Evolutionary conservation across 2,888 invertebrate genomes (phyloP), one percentile per base, ranked within the genome.

Genomic region (Drosophila acutilabella): DNA sequence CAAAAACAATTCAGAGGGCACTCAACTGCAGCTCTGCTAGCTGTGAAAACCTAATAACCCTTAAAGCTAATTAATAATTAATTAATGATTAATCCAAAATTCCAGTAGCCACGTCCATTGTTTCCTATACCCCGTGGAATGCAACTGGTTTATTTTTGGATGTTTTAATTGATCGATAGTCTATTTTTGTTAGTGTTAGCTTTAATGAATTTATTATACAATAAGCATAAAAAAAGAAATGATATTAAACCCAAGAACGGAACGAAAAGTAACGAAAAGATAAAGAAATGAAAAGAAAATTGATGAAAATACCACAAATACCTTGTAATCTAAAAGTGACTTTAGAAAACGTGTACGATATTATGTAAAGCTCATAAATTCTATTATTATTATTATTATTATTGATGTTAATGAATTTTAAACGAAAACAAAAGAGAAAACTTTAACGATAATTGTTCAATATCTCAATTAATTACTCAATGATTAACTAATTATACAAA

Each of bases 141-240:
- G 60, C 38, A 38, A 48, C 48, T 77, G 58, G 58, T 51, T 53
- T 67, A 52, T 52, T 36, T 36, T 13, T 36, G 11, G 16, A 59
- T 44, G 41, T 13, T 64, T 58, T 52, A 42, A 57, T 70, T 78
- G 64, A 73, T 64, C 33, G 65, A 64, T 60, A 64, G 67, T 64
- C 56, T 65, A 65, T 57, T 65, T 75, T 56, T 61, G 75, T 84
- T 88, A 88, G 80, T 86, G 58, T 65, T 86, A 88, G 68, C 52
- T 76, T 77, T 88, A 83, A 80, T 72, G 85, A 86, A 86, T 86
- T 86, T 86, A 86, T 65, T 86, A 86, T 79, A 71, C 58, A 33
- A 54, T 80, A 83, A 85, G 81, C 77, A 69, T 76, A 51, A 33
- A 48, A 30, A 33, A 16, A 48, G 62, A 81, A 80, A 69, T 88